Base-by-base conservation (phyloP, 2,113 vertebrate genomes). In the Prionailurus bengalensis region DNA sequence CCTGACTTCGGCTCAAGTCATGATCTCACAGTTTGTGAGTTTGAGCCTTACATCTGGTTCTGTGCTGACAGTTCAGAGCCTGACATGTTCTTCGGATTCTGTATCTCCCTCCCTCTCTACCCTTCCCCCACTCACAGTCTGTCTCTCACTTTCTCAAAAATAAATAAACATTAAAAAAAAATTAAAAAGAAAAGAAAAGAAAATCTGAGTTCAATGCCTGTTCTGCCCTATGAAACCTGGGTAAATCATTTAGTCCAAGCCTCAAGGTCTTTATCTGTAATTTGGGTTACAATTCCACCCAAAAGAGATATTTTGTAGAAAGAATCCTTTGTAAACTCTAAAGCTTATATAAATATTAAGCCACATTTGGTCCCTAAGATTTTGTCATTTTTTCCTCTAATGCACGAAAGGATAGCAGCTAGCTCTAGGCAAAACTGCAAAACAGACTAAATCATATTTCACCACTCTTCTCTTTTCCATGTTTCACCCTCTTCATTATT, bases 321-420 rank as follows among this genome's bases (percentile, higher is more conserved):
- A 82, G 68, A 88, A 63, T 61, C 39, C 33, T 78, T 42, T 83
- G 48, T 66, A 74, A 92, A 92, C 33, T 96, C 55, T 45, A 74
- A 97, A 58, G n/a, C 5, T 11, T 65, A 79, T 12, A 63, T 93
- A 96, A 80, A 74, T 74, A 79, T 11, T 95, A 96, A 87, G 31
- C 7, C 21, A 89, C 14, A 3, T 68, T 79, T 79, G 13, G 9
- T 11, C 5, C 45, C 21, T 4, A 70, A 68, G 21, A 79, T 42
- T 96, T 94, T 89, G 79, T 33, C 48, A 27, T 89, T 39, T 92
- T 92, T 91, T 61, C 8, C 11, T 12, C 39, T 61, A 82, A 66
- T 33, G 12, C 2, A 68, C 13, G 5, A 82, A 68, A 91, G 25
- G 42, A 71, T 27, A 87, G 10, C 39, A 48, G 7, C 6, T 80